These are phyloP conservation scores for Platyscapa corneri DNA, from an alignment of 1,140 invertebrate species.

Conservation along the genomic window DNA sequence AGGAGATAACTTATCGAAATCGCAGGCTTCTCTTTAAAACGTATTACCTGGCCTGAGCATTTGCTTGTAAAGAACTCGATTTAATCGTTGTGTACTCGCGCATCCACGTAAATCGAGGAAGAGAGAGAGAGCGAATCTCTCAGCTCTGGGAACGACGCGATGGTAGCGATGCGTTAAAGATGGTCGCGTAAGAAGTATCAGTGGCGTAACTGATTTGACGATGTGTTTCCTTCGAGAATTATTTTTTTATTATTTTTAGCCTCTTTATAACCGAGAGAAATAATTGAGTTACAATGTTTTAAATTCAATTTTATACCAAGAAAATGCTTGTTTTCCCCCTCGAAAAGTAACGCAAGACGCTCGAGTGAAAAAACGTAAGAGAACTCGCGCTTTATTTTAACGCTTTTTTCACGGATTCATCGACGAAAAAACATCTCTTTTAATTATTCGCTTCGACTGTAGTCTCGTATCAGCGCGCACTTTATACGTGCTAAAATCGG, in stretches of 20 bases:
- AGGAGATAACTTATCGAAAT: conserved; percentile 27
- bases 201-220: not conserved
- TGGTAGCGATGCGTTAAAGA: not conserved
- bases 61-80: conserved; percentile 18
- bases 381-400: no score
- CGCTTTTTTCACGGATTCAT: no score
- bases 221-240: not conserved
- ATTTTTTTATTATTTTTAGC: not conserved
- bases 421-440: no score
- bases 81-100: not conserved
- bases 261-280: no score
- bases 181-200: not conserved
- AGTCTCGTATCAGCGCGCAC: no score
- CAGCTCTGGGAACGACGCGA: conserved; percentile 17
- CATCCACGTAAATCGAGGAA: not conserved
- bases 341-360: no score
- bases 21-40: conserved; percentile 23
- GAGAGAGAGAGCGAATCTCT: conserved; percentile 3
- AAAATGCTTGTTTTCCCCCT: no score
- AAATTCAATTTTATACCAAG: no score
- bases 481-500: no score
- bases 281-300: no score
- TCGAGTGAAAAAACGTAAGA: no score
- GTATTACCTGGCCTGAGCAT: not conserved
- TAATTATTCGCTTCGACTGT: no score